phyloP scores from a whole-genome alignment of 2,113 vertebrate species.

The Athene cunicularia region DNA sequence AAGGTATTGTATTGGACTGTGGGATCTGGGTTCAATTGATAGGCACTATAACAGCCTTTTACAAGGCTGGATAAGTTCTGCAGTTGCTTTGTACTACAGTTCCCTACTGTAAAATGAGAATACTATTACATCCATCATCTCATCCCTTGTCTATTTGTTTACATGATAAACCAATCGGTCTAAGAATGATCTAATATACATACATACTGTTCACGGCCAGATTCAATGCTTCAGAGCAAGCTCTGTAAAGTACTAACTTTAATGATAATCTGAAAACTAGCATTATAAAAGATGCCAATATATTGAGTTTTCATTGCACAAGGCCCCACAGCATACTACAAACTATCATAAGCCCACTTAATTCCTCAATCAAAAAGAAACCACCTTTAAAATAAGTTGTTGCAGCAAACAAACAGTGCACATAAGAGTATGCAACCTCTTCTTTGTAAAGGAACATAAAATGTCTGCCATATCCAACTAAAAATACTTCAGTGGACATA shows the following conservation, averaged over 20 bases:
- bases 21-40: neutral
- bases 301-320: neutral
- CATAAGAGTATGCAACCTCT: neutral
- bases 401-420: neutral
- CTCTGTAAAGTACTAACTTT: neutral
- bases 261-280: neutral
- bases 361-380: neutral
- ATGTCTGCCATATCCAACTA: neutral
- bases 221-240: neutral
- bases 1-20: neutral
- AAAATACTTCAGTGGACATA: neutral
- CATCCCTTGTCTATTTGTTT: neutral
- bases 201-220: neutral
- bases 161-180: neutral
- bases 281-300: neutral
- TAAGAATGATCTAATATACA: neutral
- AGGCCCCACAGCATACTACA: neutral
- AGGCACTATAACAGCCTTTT: neutral
- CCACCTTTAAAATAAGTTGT: neutral
- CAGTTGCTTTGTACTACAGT: neutral
- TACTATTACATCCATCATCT: neutral
- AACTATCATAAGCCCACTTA: neutral
- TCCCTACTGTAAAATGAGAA: neutral
- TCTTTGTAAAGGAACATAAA: neutral
- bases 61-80: neutral